Evolutionary conservation across 2,797 vertebrate genomes (phyloP).

Genomic region (Lophius americanus): DNA sequence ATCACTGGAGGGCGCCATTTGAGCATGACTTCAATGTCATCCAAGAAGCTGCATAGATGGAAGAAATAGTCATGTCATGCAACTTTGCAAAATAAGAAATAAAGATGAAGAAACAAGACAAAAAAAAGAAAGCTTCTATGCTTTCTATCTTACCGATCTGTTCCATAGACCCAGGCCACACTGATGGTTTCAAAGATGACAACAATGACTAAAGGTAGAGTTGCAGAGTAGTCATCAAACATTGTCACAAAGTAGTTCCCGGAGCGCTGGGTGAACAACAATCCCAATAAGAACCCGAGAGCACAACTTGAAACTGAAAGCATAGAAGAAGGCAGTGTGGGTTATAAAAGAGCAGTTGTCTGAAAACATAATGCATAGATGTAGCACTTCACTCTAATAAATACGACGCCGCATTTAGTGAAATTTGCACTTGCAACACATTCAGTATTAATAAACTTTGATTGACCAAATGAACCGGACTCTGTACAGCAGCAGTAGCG

Average conservation of each 20-base stretch:
- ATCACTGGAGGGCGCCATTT: constrained; percentile 82
- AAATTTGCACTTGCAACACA: too few relatives aligned
- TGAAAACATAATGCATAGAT: not conserved
- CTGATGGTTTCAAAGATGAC: constrained; percentile 84
- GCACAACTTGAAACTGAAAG: constrained; percentile 80
- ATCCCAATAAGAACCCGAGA: constrained; percentile 84
- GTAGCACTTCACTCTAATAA: too few relatives aligned
- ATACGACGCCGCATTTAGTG: too few relatives aligned
- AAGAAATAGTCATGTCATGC: not conserved
- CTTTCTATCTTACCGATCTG: constrained; percentile 81
- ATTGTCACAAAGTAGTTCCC: constrained; percentile 87
- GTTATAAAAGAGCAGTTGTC: constrained; percentile 3
- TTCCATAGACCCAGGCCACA: constrained; percentile 86
- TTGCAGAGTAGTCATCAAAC: constrained; percentile 87
- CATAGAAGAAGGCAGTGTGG: constrained; percentile 2
- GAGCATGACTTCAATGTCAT: constrained; percentile 83
- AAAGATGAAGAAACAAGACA: too few relatives aligned
- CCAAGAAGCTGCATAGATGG: constrained; percentile 80
- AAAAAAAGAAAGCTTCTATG: too few relatives aligned
- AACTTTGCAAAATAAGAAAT: not conserved
- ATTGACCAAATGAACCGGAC: too few relatives aligned
- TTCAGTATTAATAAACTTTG: too few relatives aligned
- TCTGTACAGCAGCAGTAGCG: too few relatives aligned
- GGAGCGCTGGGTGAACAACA: constrained; percentile 84
- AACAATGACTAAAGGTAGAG: constrained; percentile 82